phyloP scores from a whole-genome alignment of 2,113 vertebrate genomes.

The Motacilla tschutschensis region DNA sequence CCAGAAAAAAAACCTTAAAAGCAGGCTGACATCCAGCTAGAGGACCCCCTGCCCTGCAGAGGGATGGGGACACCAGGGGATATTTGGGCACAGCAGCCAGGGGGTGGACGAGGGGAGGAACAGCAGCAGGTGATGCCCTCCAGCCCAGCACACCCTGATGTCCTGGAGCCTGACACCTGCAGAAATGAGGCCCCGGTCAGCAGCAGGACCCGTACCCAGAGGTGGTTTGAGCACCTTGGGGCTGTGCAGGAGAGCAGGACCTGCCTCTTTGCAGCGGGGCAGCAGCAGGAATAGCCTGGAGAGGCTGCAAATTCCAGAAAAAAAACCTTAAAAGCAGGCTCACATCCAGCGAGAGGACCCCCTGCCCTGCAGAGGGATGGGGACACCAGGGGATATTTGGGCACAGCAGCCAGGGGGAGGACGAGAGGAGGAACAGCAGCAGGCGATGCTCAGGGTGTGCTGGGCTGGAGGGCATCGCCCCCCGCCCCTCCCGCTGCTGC shows the following conservation, averaged over 20 bases:
- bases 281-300: rapidly evolving
- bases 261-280: background rate
- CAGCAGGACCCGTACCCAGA: background rate
- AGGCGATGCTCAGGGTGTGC: background rate
- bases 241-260: background rate
- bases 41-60: too few species aligned
- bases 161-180: constrained; percentile 56
- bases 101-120: too few species aligned
- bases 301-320: background rate
- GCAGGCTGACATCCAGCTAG: too few species aligned
- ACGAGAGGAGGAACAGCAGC: rapidly evolving
- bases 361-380: rapidly evolving
- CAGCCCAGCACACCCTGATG: background rate
- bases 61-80: too few species aligned
- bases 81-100: too few species aligned
- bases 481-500: background rate
- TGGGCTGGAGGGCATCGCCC: background rate
- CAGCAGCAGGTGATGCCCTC: too few species aligned
- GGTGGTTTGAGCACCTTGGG: background rate
- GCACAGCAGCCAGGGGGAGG: rapidly evolving
- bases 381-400: background rate
- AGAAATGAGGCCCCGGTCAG: constrained; percentile 39
- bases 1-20: too few species aligned
- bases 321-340: rapidly evolving
- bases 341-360: rapidly evolving